These are phyloP conservation scores for Periplaneta americana DNA, from an alignment of 1,140 invertebrate genomes.

Conservation along the genomic window DNA sequence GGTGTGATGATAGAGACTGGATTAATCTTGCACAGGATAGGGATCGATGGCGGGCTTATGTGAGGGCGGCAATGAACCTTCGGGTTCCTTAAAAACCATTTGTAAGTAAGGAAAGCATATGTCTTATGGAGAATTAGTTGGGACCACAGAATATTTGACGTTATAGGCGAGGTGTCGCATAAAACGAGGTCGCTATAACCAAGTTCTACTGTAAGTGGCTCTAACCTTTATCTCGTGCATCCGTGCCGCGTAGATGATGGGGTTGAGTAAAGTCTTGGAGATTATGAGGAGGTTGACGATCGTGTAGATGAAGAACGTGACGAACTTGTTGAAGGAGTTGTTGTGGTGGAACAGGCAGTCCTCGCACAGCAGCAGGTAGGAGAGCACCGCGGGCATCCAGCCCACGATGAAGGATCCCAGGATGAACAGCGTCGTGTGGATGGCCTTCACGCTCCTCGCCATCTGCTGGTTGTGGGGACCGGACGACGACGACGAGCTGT, in stretches of 20 bases:
- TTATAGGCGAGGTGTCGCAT: too few relatives aligned
- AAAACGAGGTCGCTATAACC: too few relatives aligned
- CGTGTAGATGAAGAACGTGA: constrained; percentile 26
- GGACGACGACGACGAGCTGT: neutral
- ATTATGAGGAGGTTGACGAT: constrained; percentile 47
- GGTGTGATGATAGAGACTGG: too few relatives aligned
- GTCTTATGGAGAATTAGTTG: too few relatives aligned
- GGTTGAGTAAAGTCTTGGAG: constrained; percentile 58
- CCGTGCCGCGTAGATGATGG: constrained; percentile 62
- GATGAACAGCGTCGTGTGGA: constrained; percentile 60
- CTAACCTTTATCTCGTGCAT: constrained; percentile 58
- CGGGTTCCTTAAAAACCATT: too few relatives aligned
- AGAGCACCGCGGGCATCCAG: constrained; percentile 54
- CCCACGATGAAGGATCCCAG: constrained; percentile 59
- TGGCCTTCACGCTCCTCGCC: constrained; percentile 41
- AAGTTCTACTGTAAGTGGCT: neutral
- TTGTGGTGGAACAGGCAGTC: constrained; percentile 35
- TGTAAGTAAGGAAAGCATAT: neutral
- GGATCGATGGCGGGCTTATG: too few relatives aligned
- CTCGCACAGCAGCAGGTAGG: constrained; percentile 46
- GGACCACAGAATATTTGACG: too few relatives aligned
- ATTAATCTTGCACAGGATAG: too few relatives aligned
- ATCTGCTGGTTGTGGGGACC: constrained; percentile 15
- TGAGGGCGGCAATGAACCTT: too few relatives aligned
- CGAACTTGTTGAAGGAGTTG: constrained; percentile 26